These are phyloP conservation scores for Tenebrosternarchus preto DNA, from an alignment of 2,113 vertebrate species.

Conservation along the genomic window DNA sequence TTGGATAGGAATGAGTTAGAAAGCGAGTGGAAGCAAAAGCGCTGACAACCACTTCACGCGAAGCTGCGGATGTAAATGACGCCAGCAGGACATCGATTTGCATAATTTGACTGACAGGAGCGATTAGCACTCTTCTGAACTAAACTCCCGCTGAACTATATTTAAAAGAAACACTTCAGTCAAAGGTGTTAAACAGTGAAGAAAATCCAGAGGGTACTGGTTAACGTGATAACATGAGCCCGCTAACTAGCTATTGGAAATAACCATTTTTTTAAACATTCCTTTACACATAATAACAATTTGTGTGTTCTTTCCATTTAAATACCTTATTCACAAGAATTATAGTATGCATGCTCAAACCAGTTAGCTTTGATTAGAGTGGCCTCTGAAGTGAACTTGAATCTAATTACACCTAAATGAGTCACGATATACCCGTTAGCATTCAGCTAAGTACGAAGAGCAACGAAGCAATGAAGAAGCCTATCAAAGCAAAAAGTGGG, in stretches of 20 bases:
- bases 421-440: not conserved
- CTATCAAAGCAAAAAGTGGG: not conserved
- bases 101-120: not conserved
- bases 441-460: not conserved
- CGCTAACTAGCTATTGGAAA: not conserved
- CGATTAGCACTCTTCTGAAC: not conserved
- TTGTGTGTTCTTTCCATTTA: not conserved
- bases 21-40: not conserved
- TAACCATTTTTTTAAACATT: not conserved
- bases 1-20: not conserved
- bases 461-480: not conserved
- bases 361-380: not conserved
- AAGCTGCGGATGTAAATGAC: not conserved
- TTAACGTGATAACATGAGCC: not conserved
- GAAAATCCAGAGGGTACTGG: too few species aligned
- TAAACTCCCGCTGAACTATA: not conserved
- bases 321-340: not conserved
- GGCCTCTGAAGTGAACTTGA: not conserved
- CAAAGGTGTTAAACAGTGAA: too few species aligned
- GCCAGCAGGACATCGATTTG: not conserved
- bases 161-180: not conserved
- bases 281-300: not conserved
- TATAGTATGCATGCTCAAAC: not conserved
- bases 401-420: not conserved
- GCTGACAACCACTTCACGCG: not conserved